Conservation (phyloP, 2,888 invertebrate species). For the Mechanitis messenoides region DNA sequence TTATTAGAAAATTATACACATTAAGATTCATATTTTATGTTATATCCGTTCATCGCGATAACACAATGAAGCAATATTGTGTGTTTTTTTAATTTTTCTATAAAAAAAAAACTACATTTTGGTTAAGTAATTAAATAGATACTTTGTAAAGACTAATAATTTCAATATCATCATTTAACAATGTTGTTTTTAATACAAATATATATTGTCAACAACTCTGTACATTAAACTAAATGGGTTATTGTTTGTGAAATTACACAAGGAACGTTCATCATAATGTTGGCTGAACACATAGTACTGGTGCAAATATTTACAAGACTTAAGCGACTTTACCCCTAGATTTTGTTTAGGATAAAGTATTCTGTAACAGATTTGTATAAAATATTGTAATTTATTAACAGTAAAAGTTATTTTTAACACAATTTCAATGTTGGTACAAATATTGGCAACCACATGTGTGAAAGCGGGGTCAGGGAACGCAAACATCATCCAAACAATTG, state of each 20-base stretch:
- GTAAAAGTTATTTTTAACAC: background rate
- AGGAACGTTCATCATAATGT: slow-evolving; percentile 20
- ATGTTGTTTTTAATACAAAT: background rate
- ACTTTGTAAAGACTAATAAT: too few relatives aligned
- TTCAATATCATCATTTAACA: too few relatives aligned
- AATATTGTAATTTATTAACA: background rate
- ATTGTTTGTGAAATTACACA: slow-evolving; percentile 28
- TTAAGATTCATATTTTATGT: too few relatives aligned
- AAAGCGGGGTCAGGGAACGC: slow-evolving; percentile 22
- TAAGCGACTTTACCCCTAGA: background rate
- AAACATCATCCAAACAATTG: slow-evolving; percentile 38
- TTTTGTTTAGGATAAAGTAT: slow-evolving; percentile 4
- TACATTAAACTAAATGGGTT: slow-evolving; percentile 17
- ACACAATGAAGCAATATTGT: too few relatives aligned
- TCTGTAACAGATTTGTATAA: background rate
- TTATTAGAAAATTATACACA: too few relatives aligned
- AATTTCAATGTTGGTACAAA: slow-evolving; percentile 13
- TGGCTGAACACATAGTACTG: slow-evolving; percentile 9
- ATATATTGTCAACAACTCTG: background rate
- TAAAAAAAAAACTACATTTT: too few relatives aligned
- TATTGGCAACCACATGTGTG: slow-evolving; percentile 13
- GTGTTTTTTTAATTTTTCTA: too few relatives aligned
- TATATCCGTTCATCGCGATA: too few relatives aligned
- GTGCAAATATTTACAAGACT: slow-evolving; percentile 11
- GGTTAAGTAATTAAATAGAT: too few relatives aligned